These are phyloP conservation scores for Philereme vetulata DNA, from an alignment of 2,888 invertebrate genomes.

Conservation along the genomic window DNA sequence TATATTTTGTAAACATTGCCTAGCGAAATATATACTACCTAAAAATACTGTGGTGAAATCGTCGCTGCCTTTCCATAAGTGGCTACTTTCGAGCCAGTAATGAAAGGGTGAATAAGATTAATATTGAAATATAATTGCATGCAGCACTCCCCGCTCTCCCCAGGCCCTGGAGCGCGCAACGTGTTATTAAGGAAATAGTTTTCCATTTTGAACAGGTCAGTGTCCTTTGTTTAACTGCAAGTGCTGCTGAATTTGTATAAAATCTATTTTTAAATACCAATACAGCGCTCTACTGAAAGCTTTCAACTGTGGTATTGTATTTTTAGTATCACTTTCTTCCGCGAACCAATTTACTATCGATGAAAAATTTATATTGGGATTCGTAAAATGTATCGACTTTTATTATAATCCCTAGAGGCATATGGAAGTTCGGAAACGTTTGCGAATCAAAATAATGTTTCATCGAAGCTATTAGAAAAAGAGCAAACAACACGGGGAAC, in stretches of 20 bases:
- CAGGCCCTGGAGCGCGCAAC: conserved; percentile 46
- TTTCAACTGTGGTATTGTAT: conserved; percentile 27
- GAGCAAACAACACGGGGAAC: conserved; percentile 42
- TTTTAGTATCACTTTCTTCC: conserved; percentile 29
- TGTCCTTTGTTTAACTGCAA: conserved; percentile 66
- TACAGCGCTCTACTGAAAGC: conserved; percentile 22
- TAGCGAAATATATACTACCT: not conserved
- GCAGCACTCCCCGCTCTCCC: conserved; percentile 48
- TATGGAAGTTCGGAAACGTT: conserved; percentile 20
- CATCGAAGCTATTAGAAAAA: conserved; percentile 32
- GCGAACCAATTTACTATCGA: conserved; percentile 41
- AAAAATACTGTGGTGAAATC: conserved; percentile 14
- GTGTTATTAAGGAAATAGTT: conserved; percentile 74
- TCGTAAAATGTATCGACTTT: conserved; percentile 17
- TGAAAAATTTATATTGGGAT: conserved; percentile 30
- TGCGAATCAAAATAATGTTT: conserved; percentile 34
- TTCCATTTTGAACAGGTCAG: conserved; percentile 61
- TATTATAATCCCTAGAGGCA: conserved; percentile 21
- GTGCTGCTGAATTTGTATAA: conserved; percentile 55
- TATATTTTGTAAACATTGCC: conserved; percentile 6
- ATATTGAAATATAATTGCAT: conserved; percentile 72
- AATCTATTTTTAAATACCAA: conserved; percentile 46
- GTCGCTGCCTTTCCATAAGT: conserved; percentile 40
- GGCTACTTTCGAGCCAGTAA: conserved; percentile 48
- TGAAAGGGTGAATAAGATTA: conserved; percentile 53